A percentile compares a stretch with the other conserved stretches of the same genome.
Evolutionary conservation across 2,113 vertebrate species (phyloP).

Genomic region (Phyllostomus hastatus): DNA sequence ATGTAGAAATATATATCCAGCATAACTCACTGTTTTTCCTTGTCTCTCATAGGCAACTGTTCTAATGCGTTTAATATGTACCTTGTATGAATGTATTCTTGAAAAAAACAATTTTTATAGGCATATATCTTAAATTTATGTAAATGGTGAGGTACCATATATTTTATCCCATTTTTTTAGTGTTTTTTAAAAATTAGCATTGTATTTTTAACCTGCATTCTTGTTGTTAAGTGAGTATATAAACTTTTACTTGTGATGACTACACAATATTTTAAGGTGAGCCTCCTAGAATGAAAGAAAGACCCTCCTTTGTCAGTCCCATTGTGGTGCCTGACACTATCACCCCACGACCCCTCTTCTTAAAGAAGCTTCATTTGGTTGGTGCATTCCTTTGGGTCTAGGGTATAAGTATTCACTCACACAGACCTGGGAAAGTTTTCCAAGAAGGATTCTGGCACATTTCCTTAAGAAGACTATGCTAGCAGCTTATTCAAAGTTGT

Average conservation of each 20-base stretch:
- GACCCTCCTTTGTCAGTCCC: not conserved
- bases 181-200: not conserved
- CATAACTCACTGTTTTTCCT: not conserved
- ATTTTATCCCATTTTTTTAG: not conserved
- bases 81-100: not conserved
- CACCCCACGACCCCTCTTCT: not conserved
- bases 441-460: not conserved
- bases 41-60: not conserved
- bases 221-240: not conserved
- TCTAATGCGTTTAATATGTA: not conserved
- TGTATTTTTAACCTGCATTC: not conserved
- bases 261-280: not conserved
- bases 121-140: not conserved
- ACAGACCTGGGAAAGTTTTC: not conserved
- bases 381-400: not conserved
- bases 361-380: not conserved
- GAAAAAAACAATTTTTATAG: not conserved
- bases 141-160: not conserved
- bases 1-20: not conserved
- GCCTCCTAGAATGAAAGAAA: not conserved
- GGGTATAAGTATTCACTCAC: not conserved
- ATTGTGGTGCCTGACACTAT: not conserved
- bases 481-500: not conserved
- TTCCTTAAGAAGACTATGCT: slow-evolving; percentile 1
- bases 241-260: not conserved